phyloP scores from a whole-genome alignment of 2,113 vertebrate species.

The Nasalis larvatus region DNA sequence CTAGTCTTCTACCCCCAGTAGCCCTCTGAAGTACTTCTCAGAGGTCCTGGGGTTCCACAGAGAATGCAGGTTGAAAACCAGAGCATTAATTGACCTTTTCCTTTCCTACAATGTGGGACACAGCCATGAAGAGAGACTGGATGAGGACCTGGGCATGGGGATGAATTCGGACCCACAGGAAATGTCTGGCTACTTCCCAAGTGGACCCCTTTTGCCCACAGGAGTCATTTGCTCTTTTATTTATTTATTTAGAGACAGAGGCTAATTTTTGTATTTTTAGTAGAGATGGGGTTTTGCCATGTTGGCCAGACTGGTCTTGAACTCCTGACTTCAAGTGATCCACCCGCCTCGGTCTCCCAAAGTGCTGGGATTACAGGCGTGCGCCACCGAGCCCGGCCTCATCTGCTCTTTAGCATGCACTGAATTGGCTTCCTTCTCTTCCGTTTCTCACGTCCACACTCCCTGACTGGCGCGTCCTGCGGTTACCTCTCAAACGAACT shows the following conservation, averaged over 20 bases:
- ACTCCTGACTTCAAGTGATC: too few species aligned
- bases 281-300: too few species aligned
- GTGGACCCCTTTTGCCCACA: rapidly evolving
- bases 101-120: background rate
- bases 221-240: background rate
- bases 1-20: too few species aligned
- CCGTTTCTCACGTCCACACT: background rate
- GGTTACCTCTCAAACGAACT: background rate
- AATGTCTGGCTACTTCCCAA: background rate
- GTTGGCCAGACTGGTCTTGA: too few species aligned
- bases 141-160: background rate
- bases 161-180: background rate
- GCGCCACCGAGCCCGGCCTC: rapidly evolving
- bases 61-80: background rate
- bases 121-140: too few species aligned
- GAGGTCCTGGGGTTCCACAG: background rate
- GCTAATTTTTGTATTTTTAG: too few species aligned
- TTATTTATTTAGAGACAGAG: too few species aligned
- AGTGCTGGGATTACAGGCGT: too few species aligned
- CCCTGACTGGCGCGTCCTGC: background rate
- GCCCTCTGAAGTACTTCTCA: background rate
- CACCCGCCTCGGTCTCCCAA: too few species aligned
- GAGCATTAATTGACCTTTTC: background rate
- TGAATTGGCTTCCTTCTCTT: background rate
- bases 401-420: background rate